A percentile compares a stretch with the other conserved stretches of the same genome.
phyloP scores from a whole-genome alignment of 2,797 vertebrate genomes.

The Smutsia temminckii region DNA sequence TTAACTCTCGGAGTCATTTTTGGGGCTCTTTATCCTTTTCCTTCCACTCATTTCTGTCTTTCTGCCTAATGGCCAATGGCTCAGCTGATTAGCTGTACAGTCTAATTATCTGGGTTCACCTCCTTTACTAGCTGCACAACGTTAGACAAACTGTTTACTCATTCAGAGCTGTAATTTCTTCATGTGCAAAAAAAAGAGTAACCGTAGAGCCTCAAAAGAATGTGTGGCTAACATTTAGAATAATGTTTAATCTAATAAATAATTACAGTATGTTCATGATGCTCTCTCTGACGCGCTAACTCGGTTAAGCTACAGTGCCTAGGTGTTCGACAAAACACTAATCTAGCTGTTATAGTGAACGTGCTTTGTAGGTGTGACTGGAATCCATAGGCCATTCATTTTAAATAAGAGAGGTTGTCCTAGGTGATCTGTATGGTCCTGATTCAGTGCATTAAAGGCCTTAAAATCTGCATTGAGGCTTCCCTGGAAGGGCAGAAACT shows the following conservation, averaged over 20 bases:
- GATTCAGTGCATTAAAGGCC: background rate
- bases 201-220: background rate
- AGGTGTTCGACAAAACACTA: background rate
- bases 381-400: background rate
- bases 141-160: background rate
- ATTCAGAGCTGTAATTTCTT: background rate
- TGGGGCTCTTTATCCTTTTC: too few relatives aligned
- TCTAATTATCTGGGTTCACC: background rate
- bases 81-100: background rate
- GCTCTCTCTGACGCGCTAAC: background rate
- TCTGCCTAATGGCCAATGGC: background rate
- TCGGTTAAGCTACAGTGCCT: background rate
- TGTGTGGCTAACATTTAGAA: background rate
- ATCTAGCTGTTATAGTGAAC: background rate
- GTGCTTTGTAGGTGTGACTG: background rate
- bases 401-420: background rate
- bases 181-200: background rate
- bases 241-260: background rate
- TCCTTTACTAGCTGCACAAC: background rate
- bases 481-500: background rate
- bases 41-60: too few relatives aligned
- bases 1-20: too few relatives aligned
- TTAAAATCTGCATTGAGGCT: background rate
- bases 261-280: background rate
- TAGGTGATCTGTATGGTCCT: background rate